Evolutionary conservation across 2,113 vertebrate genomes (phyloP).

Genomic region (Podiceps cristatus): DNA sequence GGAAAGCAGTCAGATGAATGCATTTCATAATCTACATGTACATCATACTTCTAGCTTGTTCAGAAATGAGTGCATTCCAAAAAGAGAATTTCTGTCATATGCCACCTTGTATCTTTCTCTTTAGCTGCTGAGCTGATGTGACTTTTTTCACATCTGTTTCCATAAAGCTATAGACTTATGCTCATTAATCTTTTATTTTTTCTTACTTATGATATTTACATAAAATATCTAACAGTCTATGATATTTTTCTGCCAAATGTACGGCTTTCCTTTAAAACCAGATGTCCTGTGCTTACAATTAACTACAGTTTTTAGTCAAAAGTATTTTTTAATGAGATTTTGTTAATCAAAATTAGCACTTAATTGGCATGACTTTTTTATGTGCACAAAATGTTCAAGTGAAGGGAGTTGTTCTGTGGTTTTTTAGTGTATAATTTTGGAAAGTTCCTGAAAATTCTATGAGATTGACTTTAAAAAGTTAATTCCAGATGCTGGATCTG

Average conservation of each 20-base stretch:
- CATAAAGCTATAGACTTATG: not conserved
- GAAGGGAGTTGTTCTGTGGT: not conserved
- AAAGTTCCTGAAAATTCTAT: not conserved
- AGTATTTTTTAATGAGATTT: not conserved
- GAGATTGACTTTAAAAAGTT: not conserved
- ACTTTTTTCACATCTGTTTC: not conserved
- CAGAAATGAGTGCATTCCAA: not conserved
- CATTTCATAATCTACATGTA: not conserved
- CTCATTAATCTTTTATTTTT: not conserved
- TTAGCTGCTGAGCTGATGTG: not conserved
- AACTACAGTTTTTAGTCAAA: not conserved
- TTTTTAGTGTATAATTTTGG: not conserved
- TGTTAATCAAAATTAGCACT: not conserved
- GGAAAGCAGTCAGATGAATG: not conserved
- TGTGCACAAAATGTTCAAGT: not conserved
- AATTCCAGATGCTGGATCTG: not conserved
- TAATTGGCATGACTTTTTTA: not conserved
- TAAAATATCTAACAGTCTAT: not conserved
- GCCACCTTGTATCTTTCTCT: not conserved
- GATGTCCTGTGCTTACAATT: not conserved
- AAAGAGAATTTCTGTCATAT: not conserved
- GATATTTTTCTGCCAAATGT: not conserved
- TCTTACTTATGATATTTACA: not conserved
- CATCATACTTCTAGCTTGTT: not conserved
- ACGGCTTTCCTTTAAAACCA: not conserved